Evolutionary conservation across 64 coral and sea anemone genomes (phyloP).

Genomic region (Acropora tenuis): DNA sequence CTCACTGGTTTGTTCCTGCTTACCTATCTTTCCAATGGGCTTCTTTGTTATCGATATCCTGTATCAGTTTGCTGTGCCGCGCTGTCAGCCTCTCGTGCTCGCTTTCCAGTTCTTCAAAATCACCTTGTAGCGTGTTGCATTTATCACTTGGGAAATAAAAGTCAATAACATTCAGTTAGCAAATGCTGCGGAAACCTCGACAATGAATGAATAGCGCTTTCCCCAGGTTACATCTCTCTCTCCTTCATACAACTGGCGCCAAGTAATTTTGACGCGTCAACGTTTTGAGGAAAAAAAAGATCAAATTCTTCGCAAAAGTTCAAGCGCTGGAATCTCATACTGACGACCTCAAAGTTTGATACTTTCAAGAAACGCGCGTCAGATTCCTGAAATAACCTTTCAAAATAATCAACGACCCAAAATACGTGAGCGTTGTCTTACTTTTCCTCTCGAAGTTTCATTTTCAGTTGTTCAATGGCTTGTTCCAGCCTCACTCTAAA

Average conservation of each 20-base stretch:
- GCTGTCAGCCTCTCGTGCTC: slow-evolving; percentile 71
- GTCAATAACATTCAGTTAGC: background rate
- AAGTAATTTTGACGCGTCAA: too few species aligned
- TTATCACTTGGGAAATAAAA: slow-evolving; percentile 61
- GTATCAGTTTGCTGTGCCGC: slow-evolving; percentile 77
- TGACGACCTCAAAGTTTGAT: background rate
- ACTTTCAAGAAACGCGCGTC: too few species aligned
- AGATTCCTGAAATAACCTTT: too few species aligned
- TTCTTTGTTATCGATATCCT: slow-evolving; percentile 86
- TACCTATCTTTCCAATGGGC: slow-evolving; percentile 81
- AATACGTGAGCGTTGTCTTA: slow-evolving; percentile 11
- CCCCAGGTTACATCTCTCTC: too few species aligned
- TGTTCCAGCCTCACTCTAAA: slow-evolving; percentile 84
- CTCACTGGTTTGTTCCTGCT: background rate
- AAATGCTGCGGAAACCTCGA: background rate
- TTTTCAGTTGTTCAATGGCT: slow-evolving; percentile 76
- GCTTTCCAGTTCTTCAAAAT: slow-evolving; percentile 73
- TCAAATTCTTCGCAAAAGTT: too few species aligned
- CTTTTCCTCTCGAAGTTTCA: slow-evolving; percentile 86
- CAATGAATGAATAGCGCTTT: too few species aligned
- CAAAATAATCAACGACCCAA: too few species aligned
- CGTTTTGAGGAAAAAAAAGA: too few species aligned
- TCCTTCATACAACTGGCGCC: too few species aligned
- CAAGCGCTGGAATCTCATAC: too few species aligned
- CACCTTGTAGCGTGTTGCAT: slow-evolving; percentile 55